Evolutionary conservation across 1,140 invertebrate genomes (phyloP), one percentile per base, ranked within the genome.

Genomic region (Trachelipus rathkii): DNA sequence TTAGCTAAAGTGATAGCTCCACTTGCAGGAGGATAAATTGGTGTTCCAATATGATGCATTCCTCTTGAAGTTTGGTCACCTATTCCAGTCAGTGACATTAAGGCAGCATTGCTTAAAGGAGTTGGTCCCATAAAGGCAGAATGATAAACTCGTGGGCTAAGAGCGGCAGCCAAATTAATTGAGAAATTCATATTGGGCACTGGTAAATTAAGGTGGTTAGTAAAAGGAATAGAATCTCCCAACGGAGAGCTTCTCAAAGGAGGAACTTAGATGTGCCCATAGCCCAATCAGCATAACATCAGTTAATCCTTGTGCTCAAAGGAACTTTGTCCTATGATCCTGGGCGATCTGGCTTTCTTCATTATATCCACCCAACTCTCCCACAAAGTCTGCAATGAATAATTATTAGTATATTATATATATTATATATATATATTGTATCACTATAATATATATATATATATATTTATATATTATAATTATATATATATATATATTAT

Each of bases 401-500:
- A 60, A 2, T 4, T 15, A 60, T 15, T 4, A 3, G 4, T 60
- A 60, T 13, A 60, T n/a, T 15, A 15, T 15, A 60, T 60, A 13
- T 60, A 60, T 60, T 60, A 60, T 60, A 13, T 60, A 60, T 60
- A 13, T 60, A 60, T 60, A 13, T 60, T 60, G 3, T 60, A 60
- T 60, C 2, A 4, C 1, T 60, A 19, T 60, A 13, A 60, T 60
- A 13, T 60, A 60, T 60, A 13, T 60, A 60, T 60, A 13, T 60
- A 60, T 60, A n/a, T n/a, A n/a, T 60, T 4, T 60, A 60, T 60
- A 60, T 60, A 60, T 60, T 60, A 60, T 60, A 60, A 4, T 4
- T 60, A 60, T 60, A 60, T 60, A 60, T 60, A 60, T 60, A 60
- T 60, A 60, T 60, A 60, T 60, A 60, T 60, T 60, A 60, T 60